Evolutionary conservation across 2,888 invertebrate species (phyloP).

Genomic region (Kuschelorhynchus macadamiae): DNA sequence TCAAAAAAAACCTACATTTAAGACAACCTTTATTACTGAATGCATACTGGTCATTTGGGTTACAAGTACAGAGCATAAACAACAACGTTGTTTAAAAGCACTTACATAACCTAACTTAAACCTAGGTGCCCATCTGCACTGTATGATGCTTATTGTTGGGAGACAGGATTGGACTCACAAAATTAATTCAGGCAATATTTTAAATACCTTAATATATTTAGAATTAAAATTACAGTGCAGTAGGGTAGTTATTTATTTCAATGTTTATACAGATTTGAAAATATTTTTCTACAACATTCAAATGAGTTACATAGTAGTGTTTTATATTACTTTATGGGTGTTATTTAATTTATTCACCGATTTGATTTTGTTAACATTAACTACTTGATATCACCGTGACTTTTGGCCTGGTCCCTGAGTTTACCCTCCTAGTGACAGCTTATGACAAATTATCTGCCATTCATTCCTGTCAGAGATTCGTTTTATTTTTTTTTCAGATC

Average conservation of each 20-base stretch:
- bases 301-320: slow-evolving; percentile 67
- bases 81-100: slow-evolving; percentile 70
- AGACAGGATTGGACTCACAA: slow-evolving; percentile 55
- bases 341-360: slow-evolving; percentile 62
- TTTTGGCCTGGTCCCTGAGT: slow-evolving; percentile 72
- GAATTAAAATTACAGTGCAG: slow-evolving; percentile 64
- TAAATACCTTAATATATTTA: slow-evolving; percentile 60
- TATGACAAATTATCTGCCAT: slow-evolving; percentile 22
- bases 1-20: slow-evolving; percentile 63
- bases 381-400: slow-evolving; percentile 70
- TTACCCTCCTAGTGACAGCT: slow-evolving; percentile 64
- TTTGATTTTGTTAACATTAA: slow-evolving; percentile 66
- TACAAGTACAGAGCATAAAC: slow-evolving; percentile 70
- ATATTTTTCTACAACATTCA: slow-evolving; percentile 65
- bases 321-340: slow-evolving; percentile 66
- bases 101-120: slow-evolving; percentile 68
- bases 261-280: slow-evolving; percentile 59
- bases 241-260: slow-evolving; percentile 57
- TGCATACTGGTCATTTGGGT: slow-evolving; percentile 73
- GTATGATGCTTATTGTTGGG: slow-evolving; percentile 52
- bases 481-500: slow-evolving; percentile 51
- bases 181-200: slow-evolving; percentile 53
- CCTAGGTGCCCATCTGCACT: slow-evolving; percentile 61
- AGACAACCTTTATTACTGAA: slow-evolving; percentile 74
- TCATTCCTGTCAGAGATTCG: slow-evolving; percentile 58